Evolutionary conservation across 2,888 invertebrate species (phyloP), one percentile per base, ranked within the genome.

Genomic region (Incurvaria masculella): DNA sequence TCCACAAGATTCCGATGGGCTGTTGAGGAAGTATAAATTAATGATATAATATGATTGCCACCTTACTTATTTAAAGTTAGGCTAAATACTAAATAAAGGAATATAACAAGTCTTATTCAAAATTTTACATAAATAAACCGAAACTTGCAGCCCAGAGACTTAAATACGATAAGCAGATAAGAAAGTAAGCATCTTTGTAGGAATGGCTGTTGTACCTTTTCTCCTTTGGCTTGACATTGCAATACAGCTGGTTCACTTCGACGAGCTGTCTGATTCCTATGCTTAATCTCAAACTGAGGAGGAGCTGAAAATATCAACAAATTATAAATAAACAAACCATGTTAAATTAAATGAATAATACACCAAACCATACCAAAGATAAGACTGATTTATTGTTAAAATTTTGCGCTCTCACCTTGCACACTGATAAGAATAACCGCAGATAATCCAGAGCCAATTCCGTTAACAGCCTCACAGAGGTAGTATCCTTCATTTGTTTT

Each of bases 401-500:
- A n/a, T n/a, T n/a, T n/a, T n/a, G n/a, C 20, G 20, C 46, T 55
- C 60, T 61, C 78, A 94, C 94, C 91, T 82, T 96, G 95, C 39
- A 97, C 96, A 57, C 91, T 94, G 55, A 97, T 90, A 59, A 91
- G 84, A 58, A 96, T 92, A 19, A 97, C 94, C 57, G 96, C 96
- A 47, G 96, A 97, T 26, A 97, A 80, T 61, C 94, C 96, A 52
- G 94, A 91, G 52, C 96, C 96, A 59, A 97, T 95, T 59, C 95
- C 94, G 71, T 97, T 97, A 44, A 93, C 93, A 50, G 96, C 95
- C 75, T 97, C 95, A 66, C 97, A 97, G 41, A 97, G 80, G 69
- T 96, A 97, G 65, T 94, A 94, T 19, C 96, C 96, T 75, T 95
- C 94, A 64, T 96, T 95, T 18, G 87, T 89, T 74, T 95, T 95